Base-by-base conservation (phyloP, 2,888 invertebrate species). In the Escarpia spicata region DNA sequence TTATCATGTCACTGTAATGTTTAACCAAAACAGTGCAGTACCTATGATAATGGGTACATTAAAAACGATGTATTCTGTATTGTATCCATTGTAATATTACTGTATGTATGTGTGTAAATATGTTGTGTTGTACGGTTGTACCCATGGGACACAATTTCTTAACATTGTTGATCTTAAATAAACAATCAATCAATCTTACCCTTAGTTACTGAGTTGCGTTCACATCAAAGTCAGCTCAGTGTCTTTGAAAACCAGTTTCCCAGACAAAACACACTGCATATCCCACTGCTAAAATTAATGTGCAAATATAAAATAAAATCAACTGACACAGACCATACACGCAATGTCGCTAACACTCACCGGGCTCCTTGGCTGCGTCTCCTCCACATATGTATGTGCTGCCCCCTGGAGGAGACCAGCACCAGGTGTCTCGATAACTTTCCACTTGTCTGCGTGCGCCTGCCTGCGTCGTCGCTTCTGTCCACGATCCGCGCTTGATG, bases 301-400 rank as follows among this genome's bases (percentile, higher is more conserved):
- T 19, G 19, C 3, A 6, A 75, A 75, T 6, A 19, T 15, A 15
- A 60, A 15, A 19, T 60, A 60, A 60, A 75, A 75, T 75, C 75
- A 75, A 19, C 19, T n/a, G n/a, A 26, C 1, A 26, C 75, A 75
- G 75, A 19, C 19, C 19, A 26, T n/a, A 75, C 75, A 75, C 26
- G 19, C 75, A 26, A n/a, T 2, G 26, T 4, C n/a, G 26, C 75
- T 26, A 75, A 52, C 58, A 94, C 95, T 92, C 93, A 96, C 95
- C 45, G 95, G 95, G 89, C 95, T 95, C 31, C 95, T 93, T 19
- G 95, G 95, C 92, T 95, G 95, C 37, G 95, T 96, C 45, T 96
- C 96, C 90, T 93, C 94, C 31, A 95, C 96, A 4, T 95, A 93
- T 9, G 95, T 37, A n/a, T 92, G 43, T n/a, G 37, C 37, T 43